Conservation (phyloP, 2,797 vertebrate genomes). For the Anguilla pacifica region DNA sequence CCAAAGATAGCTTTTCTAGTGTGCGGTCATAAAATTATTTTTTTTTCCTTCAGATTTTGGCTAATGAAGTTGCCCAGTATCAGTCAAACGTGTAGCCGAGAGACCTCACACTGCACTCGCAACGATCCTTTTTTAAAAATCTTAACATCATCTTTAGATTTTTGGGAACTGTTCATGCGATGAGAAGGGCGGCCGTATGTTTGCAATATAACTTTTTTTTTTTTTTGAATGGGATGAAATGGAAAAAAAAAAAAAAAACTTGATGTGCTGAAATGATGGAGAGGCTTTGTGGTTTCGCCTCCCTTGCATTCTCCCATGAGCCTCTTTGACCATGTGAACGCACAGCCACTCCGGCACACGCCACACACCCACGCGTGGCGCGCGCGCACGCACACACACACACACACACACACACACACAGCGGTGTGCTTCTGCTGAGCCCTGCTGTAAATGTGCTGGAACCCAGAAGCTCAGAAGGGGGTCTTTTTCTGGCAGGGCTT, state of each 20-base stretch:
- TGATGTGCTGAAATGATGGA: constrained; percentile 44
- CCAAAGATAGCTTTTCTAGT: neutral
- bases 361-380: constrained; percentile 2
- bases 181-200: neutral
- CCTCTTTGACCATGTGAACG: constrained; percentile 27
- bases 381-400: constrained; percentile 16
- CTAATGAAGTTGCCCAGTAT: neutral
- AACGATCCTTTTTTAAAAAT: neutral
- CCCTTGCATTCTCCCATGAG: constrained; percentile 30
- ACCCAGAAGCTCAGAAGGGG: constrained; percentile 50
- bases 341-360: constrained; percentile 26
- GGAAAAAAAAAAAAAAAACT: neutral
- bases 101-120: neutral
- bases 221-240: constrained; percentile 10
- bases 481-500: constrained; percentile 39
- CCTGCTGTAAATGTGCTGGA: constrained; percentile 43
- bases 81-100: neutral
- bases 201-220: neutral
- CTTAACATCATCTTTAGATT: neutral
- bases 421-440: neutral
- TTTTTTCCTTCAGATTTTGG: neutral
- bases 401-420: constrained; percentile 11
- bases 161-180: neutral
- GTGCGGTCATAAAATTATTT: neutral
- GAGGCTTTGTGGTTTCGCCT: constrained; percentile 34